phyloP scores from a whole-genome alignment of 2,888 invertebrate species.

The Disparrhopalites patrizii region DNA sequence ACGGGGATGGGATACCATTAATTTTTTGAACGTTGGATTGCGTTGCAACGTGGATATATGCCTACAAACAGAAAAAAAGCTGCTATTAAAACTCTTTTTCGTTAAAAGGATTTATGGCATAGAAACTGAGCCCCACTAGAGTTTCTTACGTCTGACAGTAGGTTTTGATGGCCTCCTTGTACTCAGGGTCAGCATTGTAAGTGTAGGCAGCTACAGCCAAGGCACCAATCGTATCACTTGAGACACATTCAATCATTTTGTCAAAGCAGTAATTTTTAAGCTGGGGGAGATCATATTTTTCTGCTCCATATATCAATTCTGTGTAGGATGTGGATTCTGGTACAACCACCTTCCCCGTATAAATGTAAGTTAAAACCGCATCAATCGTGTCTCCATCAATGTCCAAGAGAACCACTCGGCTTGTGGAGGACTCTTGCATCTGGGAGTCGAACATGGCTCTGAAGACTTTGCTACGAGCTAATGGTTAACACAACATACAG shows the following conservation, averaged over 20 bases:
- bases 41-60: background rate
- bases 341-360: slow-evolving; percentile 2
- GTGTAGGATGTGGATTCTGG: background rate
- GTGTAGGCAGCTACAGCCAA: slow-evolving; percentile 9
- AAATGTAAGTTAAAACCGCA: background rate
- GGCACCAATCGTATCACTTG: background rate
- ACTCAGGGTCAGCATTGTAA: slow-evolving; percentile 7
- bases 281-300: slow-evolving; percentile 14
- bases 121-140: no score
- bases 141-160: slow-evolving; percentile 14
- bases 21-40: slow-evolving; percentile 4
- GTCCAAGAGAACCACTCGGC: background rate
- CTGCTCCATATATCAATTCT: slow-evolving; percentile 18
- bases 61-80: background rate
- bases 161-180: background rate
- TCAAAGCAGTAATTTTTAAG: slow-evolving; percentile 14
- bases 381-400: background rate
- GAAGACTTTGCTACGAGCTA: slow-evolving; percentile 18
- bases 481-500: background rate
- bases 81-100: background rate
- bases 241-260: slow-evolving; percentile 1
- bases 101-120: no score
- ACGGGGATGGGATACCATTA: background rate
- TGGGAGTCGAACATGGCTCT: slow-evolving; percentile 6
- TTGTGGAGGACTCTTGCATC: background rate